phyloP scores from a whole-genome alignment of 2,888 invertebrate species.

The Arctia plantaginis region DNA sequence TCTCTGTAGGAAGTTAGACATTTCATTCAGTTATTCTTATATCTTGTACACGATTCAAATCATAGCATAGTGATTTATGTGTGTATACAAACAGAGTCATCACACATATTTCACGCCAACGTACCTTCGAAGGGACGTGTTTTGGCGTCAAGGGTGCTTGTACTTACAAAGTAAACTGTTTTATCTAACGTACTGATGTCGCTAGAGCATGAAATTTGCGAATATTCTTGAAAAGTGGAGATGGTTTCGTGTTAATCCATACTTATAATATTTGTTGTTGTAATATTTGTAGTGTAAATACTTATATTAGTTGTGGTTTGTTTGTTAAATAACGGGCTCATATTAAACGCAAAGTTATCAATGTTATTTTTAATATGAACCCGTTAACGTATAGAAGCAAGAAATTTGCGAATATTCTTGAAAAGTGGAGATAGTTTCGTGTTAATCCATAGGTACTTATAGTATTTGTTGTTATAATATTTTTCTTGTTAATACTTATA shows the following conservation, averaged over 20 bases:
- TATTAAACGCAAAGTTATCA: too few relatives aligned
- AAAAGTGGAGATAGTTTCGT: not conserved
- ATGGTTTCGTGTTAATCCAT: too few relatives aligned
- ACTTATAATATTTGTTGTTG: too few relatives aligned
- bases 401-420: slow-evolving; percentile 41
- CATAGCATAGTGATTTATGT: not conserved
- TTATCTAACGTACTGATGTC: slow-evolving; percentile 43
- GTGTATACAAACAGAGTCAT: slow-evolving; percentile 24
- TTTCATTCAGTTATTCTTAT: not conserved
- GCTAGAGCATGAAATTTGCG: slow-evolving; percentile 47
- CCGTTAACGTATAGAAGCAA: slow-evolving; percentile 26
- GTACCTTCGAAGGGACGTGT: slow-evolving; percentile 39
- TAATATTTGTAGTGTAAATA: too few relatives aligned
- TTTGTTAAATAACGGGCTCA: too few relatives aligned
- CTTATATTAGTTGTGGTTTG: too few relatives aligned
- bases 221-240: slow-evolving; percentile 17
- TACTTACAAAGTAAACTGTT: slow-evolving; percentile 30
- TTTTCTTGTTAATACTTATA: too few relatives aligned
- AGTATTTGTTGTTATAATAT: too few relatives aligned
- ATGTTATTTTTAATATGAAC: not conserved
- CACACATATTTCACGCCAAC: slow-evolving; percentile 23
- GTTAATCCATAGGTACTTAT: too few relatives aligned
- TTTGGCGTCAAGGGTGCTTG: slow-evolving; percentile 48
- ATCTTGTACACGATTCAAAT: not conserved
- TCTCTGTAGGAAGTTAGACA: not conserved